Conservation (phyloP, 2,888 invertebrate species). For the Caenorhabditis japonica region DNA sequence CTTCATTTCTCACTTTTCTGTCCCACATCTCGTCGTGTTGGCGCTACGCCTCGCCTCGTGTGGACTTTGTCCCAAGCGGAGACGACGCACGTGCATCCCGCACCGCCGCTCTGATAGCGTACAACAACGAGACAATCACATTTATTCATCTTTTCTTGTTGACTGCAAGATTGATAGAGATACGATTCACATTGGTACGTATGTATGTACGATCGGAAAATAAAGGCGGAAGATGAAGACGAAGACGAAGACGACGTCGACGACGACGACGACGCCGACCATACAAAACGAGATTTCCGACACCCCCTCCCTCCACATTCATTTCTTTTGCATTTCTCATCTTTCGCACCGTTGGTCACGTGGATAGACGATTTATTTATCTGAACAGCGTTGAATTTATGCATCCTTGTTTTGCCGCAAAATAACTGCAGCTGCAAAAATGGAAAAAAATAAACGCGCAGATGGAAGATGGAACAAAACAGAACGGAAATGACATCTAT, state of each 20-base stretch:
- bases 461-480: conserved; percentile 7
- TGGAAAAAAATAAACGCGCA: conserved; percentile 5
- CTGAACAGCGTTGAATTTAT: conserved; percentile 33
- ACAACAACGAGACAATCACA: conserved; percentile 30
- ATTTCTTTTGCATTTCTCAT: conserved; percentile 26
- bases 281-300: conserved; percentile 44
- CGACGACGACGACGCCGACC: conserved; percentile 1
- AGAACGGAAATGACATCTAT: too few species aligned
- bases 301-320: background rate
- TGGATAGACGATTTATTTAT: conserved; percentile 29
- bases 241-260: background rate
- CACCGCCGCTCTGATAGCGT: conserved; percentile 26
- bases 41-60: too few species aligned
- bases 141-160: conserved; percentile 33
- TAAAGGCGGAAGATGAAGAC: too few species aligned
- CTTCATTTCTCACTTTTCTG: conserved; percentile 48
- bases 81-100: conserved; percentile 53
- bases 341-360: conserved; percentile 30
- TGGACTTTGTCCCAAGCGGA: conserved; percentile 54
- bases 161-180: conserved; percentile 20
- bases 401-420: background rate
- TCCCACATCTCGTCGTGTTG: conserved; percentile 20
- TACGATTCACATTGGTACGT: too few species aligned
- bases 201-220: too few species aligned
- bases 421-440: conserved; percentile 8